phyloP scores from a whole-genome alignment of 2,888 invertebrate genomes.

The Callimorpha dominula region DNA sequence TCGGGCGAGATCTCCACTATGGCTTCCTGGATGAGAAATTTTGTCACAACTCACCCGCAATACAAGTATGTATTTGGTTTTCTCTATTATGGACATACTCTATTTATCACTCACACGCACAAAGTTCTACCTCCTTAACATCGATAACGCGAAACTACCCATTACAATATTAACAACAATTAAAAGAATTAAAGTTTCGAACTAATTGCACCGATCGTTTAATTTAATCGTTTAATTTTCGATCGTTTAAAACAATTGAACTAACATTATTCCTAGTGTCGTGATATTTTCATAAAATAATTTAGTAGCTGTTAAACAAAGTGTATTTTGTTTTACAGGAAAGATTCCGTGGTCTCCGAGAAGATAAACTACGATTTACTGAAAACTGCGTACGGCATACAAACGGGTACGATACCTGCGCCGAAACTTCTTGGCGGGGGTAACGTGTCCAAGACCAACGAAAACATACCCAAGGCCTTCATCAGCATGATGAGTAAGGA shows the following conservation, averaged over 20 bases:
- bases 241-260: not conserved
- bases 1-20: conserved; percentile 97
- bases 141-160: not conserved
- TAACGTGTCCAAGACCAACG: conserved; percentile 92
- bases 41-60: conserved; percentile 94
- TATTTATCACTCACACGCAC: not conserved
- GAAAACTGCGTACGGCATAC: conserved; percentile 91
- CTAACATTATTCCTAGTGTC: not conserved
- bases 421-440: conserved; percentile 92
- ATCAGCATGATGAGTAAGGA: conserved; percentile 85
- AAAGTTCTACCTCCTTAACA: not conserved
- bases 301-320: not conserved
- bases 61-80: conserved; percentile 90
- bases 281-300: not conserved
- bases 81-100: conserved; percentile 12
- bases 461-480: conserved; percentile 93
- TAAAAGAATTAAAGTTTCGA: not conserved
- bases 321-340: conserved; percentile 78
- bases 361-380: conserved; percentile 96
- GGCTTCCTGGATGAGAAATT: conserved; percentile 97
- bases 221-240: too few relatives aligned
- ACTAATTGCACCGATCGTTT: too few relatives aligned
- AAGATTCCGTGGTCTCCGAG: conserved; percentile 96
- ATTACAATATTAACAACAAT: not conserved
- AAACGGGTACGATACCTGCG: conserved; percentile 90